These are phyloP conservation scores for Cosmia pyralina DNA, from an alignment of 2,888 invertebrate species.

Conservation along the genomic window DNA sequence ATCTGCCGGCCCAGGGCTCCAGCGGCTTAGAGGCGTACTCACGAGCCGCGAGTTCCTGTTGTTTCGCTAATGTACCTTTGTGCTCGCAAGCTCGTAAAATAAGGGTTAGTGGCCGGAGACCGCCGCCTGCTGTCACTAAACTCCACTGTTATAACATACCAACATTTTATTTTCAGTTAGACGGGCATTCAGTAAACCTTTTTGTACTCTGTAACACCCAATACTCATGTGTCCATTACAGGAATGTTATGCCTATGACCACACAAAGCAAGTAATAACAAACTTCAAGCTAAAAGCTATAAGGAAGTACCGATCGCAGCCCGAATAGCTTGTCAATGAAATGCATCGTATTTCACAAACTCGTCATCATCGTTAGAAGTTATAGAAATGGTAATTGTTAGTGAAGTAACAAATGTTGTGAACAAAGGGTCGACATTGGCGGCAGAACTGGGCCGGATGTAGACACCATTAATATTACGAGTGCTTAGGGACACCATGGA, in stretches of 20 bases:
- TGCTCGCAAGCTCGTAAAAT: conserved; percentile 77
- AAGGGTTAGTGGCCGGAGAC: conserved; percentile 78
- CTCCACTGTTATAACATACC: conserved; percentile 59
- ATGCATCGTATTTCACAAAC: conserved; percentile 35
- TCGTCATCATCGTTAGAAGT: conserved; percentile 44
- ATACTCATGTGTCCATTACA: conserved; percentile 48
- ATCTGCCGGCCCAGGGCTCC: conserved; percentile 71
- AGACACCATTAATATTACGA: conserved; percentile 71
- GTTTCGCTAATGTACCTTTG: conserved; percentile 84
- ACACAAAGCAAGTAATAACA: conserved; percentile 37
- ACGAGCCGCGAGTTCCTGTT: conserved; percentile 80
- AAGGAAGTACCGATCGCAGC: conserved; percentile 47
- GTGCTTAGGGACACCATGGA: conserved; percentile 67
- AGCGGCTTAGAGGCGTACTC: conserved; percentile 69
- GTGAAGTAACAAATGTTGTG: conserved; percentile 61
- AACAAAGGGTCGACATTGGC: conserved; percentile 60
- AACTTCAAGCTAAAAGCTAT: conserved; percentile 36
- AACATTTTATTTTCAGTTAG: conserved; percentile 70
- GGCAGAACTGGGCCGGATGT: conserved; percentile 70
- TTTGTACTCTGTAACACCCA: conserved; percentile 49
- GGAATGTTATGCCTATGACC: conserved; percentile 35
- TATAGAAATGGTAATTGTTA: conserved; percentile 60
- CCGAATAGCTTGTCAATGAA: conserved; percentile 39
- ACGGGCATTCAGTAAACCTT: conserved; percentile 48
- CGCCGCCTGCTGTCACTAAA: conserved; percentile 68